phyloP scores from a whole-genome alignment of 2,797 vertebrate species.

The Rhabdophis nuchalis region DNA sequence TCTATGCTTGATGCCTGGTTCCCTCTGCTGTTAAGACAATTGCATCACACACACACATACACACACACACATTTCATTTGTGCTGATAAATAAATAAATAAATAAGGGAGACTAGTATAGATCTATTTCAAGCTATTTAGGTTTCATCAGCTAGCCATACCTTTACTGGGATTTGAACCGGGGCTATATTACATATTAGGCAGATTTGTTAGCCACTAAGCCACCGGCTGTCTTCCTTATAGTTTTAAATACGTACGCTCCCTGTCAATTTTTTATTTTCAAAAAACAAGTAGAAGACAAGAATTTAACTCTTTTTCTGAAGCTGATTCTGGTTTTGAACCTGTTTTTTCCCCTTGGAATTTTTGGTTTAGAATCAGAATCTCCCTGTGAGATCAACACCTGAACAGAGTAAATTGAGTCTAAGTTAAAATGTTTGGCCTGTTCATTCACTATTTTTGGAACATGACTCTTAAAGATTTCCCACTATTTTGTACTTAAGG shows the following conservation, averaged over 20 bases:
- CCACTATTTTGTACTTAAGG: neutral
- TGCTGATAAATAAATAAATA: no score
- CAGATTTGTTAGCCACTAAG: no score
- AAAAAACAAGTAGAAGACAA: neutral
- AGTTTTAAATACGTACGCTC: neutral
- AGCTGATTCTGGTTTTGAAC: neutral
- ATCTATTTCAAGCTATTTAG: no score
- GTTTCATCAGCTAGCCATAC: no score
- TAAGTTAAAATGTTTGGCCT: neutral
- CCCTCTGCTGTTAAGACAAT: constrained; percentile 13
- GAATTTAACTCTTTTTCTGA: neutral
- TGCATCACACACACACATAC: neutral
- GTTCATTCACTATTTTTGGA: neutral
- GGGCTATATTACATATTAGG: no score
- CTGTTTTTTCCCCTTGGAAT: neutral
- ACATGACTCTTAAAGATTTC: neutral
- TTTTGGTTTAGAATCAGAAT: neutral
- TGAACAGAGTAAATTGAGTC: neutral
- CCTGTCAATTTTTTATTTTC: constrained; percentile 8
- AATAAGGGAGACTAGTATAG: no score
- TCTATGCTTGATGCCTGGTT: neutral
- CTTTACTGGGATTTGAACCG: no score
- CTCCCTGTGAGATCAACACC: neutral
- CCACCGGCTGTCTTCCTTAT: no score
- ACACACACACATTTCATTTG: no score